Base-by-base conservation (phyloP, 2,113 vertebrate genomes). In the Pristiophorus japonicus region DNA sequence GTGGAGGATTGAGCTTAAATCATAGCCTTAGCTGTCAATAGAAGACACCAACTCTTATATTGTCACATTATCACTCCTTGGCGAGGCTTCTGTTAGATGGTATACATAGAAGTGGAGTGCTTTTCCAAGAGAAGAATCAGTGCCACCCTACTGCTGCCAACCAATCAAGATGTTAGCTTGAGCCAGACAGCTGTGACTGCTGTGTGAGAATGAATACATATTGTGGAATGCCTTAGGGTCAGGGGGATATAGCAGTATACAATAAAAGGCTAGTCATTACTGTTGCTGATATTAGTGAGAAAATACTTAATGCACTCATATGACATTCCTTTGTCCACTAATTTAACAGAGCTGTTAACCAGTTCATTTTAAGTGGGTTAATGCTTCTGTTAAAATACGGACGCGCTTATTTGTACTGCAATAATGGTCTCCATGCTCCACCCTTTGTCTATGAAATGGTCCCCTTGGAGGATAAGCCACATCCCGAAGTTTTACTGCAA, bases 351-450 rank as follows among this genome's bases (percentile, higher is more conserved):
- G 88, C 59, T 92, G 88, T 63, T 65, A 92, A 92, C 88, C 59
- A 92, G 34, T 63, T 92, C 88, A 92, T 92, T 92, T 92, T 92
- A 92, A 92, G n/a, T 92, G 88, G 88, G 59, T 63, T 92, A 92
- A 92, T 92, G 88, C 59, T 63, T 92, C 59, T 65, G 59, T 63
- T 92, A 92, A 63, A n/a, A n/a, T n/a, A n/a, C n/a, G n/a, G n/a
- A n/a, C n/a, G n/a, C n/a, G n/a, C n/a, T n/a, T n/a, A n/a, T n/a
- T n/a, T n/a, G n/a, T n/a, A n/a, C n/a, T n/a, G n/a, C n/a, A n/a
- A n/a, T n/a, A n/a, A n/a, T n/a, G n/a, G n/a, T n/a, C n/a, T n/a
- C n/a, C n/a, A n/a, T n/a, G n/a, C n/a, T n/a, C n/a, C n/a, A n/a
- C n/a, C n/a, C n/a, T n/a, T n/a, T n/a, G n/a, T n/a, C n/a, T n/a